Percentiles rank a stretch among this genome's conserved stretches.
Conservation (phyloP, 2,888 invertebrate species). For the Bibio marci region DNA sequence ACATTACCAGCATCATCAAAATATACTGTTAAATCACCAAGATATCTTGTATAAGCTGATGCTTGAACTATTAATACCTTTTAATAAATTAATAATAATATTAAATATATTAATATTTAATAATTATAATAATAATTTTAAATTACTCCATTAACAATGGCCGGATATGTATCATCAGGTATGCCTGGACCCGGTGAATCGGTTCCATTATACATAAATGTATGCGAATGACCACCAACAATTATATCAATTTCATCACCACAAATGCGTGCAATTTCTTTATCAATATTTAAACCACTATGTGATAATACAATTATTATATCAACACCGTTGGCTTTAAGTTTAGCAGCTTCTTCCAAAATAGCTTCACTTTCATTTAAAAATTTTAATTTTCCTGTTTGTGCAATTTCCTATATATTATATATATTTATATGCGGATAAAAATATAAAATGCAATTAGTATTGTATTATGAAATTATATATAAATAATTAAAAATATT, state of each 20-base stretch:
- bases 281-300: slow-evolving; percentile 63
- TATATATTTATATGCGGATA: no score
- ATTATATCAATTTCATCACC: slow-evolving; percentile 62
- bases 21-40: slow-evolving; percentile 53
- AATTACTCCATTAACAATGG: slow-evolving; percentile 31
- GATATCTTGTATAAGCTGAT: slow-evolving; percentile 78
- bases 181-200: slow-evolving; percentile 46
- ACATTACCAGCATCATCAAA: slow-evolving; percentile 61
- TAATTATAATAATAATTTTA: slow-evolving; percentile 31
- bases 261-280: slow-evolving; percentile 56
- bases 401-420: slow-evolving; percentile 23
- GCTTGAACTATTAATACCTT: slow-evolving; percentile 73
- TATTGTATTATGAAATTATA: no score
- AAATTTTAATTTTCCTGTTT: no score
- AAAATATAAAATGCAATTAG: no score
- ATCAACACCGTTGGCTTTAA: slow-evolving; percentile 47
- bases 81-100: background rate
- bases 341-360: slow-evolving; percentile 37
- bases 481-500: no score
- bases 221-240: slow-evolving; percentile 82
- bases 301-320: slow-evolving; percentile 84
- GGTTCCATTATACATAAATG: slow-evolving; percentile 66
- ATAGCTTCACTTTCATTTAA: no score
- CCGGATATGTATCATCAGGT: slow-evolving; percentile 62
- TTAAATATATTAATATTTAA: background rate